Percentiles rank a stretch among this genome's conserved stretches.
Conservation (phyloP, 2,797 vertebrate genomes). For the Alcedo atthis region DNA sequence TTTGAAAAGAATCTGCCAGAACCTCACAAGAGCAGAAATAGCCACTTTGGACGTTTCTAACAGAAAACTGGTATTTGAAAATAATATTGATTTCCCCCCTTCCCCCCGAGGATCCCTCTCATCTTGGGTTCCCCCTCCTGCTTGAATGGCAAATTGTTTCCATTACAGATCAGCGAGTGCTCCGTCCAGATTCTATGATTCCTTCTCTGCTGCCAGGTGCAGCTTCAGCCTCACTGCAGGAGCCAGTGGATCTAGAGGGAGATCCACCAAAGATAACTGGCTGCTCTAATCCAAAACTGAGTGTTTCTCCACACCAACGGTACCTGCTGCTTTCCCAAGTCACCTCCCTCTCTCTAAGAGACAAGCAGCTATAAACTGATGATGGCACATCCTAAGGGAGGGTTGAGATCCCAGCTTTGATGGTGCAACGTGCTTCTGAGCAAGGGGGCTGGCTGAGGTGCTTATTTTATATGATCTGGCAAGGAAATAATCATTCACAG, state of each 20-base stretch:
- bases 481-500: background rate
- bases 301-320: background rate
- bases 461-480: background rate
- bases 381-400: background rate
- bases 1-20: constrained; percentile 15
- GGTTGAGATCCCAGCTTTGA: background rate
- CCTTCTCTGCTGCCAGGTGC: background rate
- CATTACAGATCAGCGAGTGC: background rate
- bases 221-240: background rate
- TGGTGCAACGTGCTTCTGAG: rapidly evolving
- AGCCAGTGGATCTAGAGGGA: background rate
- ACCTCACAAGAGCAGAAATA: background rate
- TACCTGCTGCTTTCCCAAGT: background rate
- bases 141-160: background rate
- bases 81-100: background rate
- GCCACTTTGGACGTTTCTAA: background rate
- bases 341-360: background rate
- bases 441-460: background rate
- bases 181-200: background rate
- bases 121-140: background rate
- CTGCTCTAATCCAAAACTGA: rapidly evolving
- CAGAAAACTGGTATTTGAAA: constrained; percentile 2
- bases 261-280: background rate
- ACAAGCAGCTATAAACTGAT: background rate
- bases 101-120: background rate